Evolutionary conservation across 2,797 vertebrate species (phyloP), one percentile per base, ranked within the genome.

Genomic region (Clarias laeviceps): DNA sequence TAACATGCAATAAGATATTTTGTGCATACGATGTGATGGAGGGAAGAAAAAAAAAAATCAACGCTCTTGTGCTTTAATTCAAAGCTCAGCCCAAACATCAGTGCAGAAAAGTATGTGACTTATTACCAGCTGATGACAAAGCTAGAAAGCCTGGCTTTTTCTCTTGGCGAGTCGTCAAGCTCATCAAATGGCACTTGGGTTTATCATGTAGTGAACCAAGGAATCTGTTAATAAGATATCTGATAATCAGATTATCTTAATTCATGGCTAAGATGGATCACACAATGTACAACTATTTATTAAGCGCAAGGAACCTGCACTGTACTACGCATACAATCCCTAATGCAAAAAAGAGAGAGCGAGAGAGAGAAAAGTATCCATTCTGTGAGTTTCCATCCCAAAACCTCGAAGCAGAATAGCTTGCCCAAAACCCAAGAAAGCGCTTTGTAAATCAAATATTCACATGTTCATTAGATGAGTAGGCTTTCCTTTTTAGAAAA

Each of bases 391-490:
- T 61, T 78, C 76, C 20, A 15, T 78, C 61, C 20, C 2, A 24
- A 78, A 59, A 59, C 2, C 57, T 79, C 59, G 0, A 15, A 62
- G 34, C 34, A 7, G 77, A 79, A 62, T 8, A 79, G 77, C 59
- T 62, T n/a, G 17, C 32, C 22, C 32, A 4, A 37, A 61, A 79
- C 32, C 15, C 32, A 57, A 69, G 20, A 70, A 56, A 61, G 50
- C 64, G 64, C 56, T 72, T 70, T 70, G 61, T 7, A 68, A 73
- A 78, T 85, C 12, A 78, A 83, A 84, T 80, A 83, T 82, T 74
- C 69, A 61, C 72, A 80, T 57, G 74, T 56, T 77, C 69, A 66
- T 86, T 69, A 83, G 79, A 86, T 83, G 54, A 56, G 80, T 32
- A 37, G 70, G 69, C 69, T 64, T 79, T 65, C 61, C 56, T 11